phyloP scores from a whole-genome alignment of 2,797 vertebrate species.

The Gallinago nigripennis region DNA sequence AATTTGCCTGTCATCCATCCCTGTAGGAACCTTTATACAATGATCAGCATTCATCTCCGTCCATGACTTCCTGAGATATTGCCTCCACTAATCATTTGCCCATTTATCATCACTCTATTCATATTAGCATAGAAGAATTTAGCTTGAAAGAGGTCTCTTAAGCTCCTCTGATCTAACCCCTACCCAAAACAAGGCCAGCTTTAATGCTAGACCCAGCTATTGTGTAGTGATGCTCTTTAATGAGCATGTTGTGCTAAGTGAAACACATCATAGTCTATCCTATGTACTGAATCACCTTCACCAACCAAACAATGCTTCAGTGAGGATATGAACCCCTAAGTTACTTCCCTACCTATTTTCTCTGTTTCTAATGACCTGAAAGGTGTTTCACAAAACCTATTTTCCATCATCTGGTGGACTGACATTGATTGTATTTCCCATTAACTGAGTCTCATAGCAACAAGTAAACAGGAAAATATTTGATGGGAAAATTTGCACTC shows the following conservation, averaged over 20 bases:
- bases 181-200: background rate
- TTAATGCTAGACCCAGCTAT: background rate
- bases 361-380: background rate
- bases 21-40: background rate
- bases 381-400: background rate
- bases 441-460: slow-evolving; percentile 5
- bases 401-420: background rate
- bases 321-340: background rate
- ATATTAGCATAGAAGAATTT: background rate
- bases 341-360: background rate
- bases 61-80: background rate
- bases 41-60: background rate
- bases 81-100: background rate
- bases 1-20: background rate
- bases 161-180: background rate
- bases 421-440: background rate
- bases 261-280: background rate
- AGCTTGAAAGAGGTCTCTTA: background rate
- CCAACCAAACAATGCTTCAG: background rate
- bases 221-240: background rate
- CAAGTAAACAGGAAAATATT: slow-evolving; percentile 44
- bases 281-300: background rate
- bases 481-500: slow-evolving; percentile 16
- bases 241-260: background rate
- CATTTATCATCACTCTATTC: background rate